Percentiles rank a stretch among this genome's conserved stretches.
phyloP scores from a whole-genome alignment of 2,113 vertebrate genomes.

The Phasianus colchicus region DNA sequence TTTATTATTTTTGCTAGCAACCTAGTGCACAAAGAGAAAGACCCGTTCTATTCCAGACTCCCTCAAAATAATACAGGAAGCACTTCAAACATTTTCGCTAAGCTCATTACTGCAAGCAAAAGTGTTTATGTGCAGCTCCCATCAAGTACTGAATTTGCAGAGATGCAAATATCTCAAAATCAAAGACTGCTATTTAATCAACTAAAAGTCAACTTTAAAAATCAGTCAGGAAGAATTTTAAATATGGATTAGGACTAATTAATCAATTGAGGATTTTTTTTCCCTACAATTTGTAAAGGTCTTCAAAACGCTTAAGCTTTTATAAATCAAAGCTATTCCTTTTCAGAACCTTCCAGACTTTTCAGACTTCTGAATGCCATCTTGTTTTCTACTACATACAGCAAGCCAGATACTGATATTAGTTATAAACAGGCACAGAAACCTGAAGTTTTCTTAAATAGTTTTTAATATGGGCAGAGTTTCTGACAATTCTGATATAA shows the following conservation, averaged over 20 bases:
- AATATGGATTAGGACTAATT: slow-evolving; percentile 66
- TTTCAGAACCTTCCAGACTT: not conserved
- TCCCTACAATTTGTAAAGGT: not conserved
- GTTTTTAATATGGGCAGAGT: rapidly evolving
- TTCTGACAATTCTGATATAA: not conserved
- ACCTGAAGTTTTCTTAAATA: not conserved
- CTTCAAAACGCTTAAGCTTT: slow-evolving; percentile 15
- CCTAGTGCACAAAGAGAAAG: not conserved
- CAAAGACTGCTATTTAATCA: slow-evolving; percentile 63
- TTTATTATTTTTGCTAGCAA: not conserved
- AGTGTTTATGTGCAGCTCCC: not conserved
- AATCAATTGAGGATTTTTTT: slow-evolving; percentile 16
- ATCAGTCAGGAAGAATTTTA: slow-evolving; percentile 55
- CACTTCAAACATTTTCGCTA: not conserved
- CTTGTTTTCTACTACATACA: not conserved
- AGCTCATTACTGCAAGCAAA: not conserved
- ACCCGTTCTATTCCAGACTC: not conserved
- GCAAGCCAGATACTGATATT: not conserved
- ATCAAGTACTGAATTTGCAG: slow-evolving; percentile 19
- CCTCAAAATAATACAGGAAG: not conserved
- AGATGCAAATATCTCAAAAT: slow-evolving; percentile 61
- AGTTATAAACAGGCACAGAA: not conserved
- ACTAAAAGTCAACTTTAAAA: slow-evolving; percentile 50
- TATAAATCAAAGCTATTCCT: not conserved
- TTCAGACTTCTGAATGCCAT: not conserved